phyloP scores from a whole-genome alignment of 2,113 vertebrate genomes.

The Hydrolagus affinis region DNA sequence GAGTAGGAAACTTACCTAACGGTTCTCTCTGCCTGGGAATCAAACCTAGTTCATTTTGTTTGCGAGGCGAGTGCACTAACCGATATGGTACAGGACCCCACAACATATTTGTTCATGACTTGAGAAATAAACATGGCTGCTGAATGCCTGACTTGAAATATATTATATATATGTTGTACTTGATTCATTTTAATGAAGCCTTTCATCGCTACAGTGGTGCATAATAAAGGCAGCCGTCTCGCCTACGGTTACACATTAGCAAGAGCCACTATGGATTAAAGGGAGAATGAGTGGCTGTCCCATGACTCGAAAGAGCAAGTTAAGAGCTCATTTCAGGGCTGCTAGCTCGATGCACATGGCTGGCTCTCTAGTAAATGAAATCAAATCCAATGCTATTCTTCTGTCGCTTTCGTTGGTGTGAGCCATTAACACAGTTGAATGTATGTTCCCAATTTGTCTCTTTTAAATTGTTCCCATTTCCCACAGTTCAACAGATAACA shows the following conservation, averaged over 20 bases:
- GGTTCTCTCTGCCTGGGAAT: too few species aligned
- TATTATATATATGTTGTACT: too few species aligned
- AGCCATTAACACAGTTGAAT: conserved; percentile 22
- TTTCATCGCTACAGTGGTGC: background rate
- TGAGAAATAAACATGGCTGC: too few species aligned
- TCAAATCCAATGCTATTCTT: conserved; percentile 25
- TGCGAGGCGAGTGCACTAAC: too few species aligned
- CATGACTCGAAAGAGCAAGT: background rate
- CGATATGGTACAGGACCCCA: too few species aligned
- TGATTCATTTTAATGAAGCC: too few species aligned
- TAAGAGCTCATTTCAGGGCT: background rate
- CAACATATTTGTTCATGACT: too few species aligned
- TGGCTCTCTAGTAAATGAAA: conserved; percentile 20
- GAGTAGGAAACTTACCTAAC: too few species aligned
- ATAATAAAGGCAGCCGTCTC: background rate
- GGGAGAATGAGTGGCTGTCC: too few species aligned
- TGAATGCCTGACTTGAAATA: too few species aligned
- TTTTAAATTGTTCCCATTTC: conserved; percentile 23
- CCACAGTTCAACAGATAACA: conserved; percentile 32
- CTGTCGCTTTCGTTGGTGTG: conserved; percentile 10
- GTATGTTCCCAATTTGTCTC: conserved; percentile 20
- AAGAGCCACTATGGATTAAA: background rate
- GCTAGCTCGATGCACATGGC: background rate
- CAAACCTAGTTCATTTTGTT: too few species aligned
- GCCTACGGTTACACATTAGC: too few species aligned